Conservation (phyloP, 1,140 invertebrate genomes). For the Lysiphlebus fabarum region DNA sequence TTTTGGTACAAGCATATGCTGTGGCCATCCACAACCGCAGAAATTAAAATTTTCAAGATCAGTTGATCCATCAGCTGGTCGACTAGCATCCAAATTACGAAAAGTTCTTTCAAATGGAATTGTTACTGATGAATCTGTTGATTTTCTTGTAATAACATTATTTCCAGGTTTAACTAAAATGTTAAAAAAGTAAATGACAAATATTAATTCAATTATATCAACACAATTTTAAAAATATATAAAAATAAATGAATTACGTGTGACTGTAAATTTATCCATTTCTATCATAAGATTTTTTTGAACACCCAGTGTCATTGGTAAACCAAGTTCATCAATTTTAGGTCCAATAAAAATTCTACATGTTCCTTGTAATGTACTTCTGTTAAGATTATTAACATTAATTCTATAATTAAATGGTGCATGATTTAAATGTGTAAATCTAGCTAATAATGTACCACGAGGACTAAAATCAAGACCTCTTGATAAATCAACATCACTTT, state of each 20-base stretch:
- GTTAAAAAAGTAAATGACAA: too few species aligned
- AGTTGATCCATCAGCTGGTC: constrained; percentile 46
- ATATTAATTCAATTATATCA: too few species aligned
- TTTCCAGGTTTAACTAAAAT: constrained; percentile 63
- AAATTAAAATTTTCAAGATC: constrained; percentile 64
- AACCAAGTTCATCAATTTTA: constrained; percentile 65
- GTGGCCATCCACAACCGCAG: constrained; percentile 86
- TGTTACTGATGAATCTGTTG: constrained; percentile 67
- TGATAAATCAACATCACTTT: constrained; percentile 70
- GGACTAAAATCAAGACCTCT: constrained; percentile 75
- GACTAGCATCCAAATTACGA: constrained; percentile 59
- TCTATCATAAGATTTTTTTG: constrained; percentile 72
- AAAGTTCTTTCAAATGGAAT: constrained; percentile 71
- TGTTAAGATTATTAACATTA: constrained; percentile 62
- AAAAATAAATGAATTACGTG: constrained; percentile 52
- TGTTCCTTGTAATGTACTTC: constrained; percentile 59
- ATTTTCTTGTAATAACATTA: constrained; percentile 63
- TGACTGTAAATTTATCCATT: constrained; percentile 70
- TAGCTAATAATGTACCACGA: constrained; percentile 65
- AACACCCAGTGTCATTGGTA: constrained; percentile 61
- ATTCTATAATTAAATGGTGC: constrained; percentile 63
- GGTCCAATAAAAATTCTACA: constrained; percentile 76
- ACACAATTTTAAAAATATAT: constrained; percentile 3
- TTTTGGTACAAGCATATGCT: constrained; percentile 78
- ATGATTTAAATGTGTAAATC: constrained; percentile 74